Evolutionary conservation across 2,797 vertebrate genomes (phyloP).

Genomic region (Tangara arthus): DNA sequence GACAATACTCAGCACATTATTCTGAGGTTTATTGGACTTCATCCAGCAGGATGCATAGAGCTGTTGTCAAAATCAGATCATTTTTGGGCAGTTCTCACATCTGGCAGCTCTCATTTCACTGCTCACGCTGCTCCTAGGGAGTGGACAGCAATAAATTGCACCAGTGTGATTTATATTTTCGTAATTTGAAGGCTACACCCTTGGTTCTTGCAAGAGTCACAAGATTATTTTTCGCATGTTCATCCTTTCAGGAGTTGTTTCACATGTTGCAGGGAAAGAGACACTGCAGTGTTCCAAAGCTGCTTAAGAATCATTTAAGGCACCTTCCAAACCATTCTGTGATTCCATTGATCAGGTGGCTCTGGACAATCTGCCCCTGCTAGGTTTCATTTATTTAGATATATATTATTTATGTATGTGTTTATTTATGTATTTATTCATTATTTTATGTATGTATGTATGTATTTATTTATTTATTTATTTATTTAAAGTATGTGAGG

Average conservation of each 20-base stretch:
- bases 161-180: background rate
- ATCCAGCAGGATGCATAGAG: background rate
- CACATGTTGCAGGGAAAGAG: background rate
- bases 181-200: background rate
- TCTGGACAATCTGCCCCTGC: background rate
- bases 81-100: background rate
- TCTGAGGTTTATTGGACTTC: background rate
- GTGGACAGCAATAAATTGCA: background rate
- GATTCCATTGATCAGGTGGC: background rate
- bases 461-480: background rate
- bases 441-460: too few species aligned
- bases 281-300: background rate
- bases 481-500: rapidly evolving
- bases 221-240: background rate
- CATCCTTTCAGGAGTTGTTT: background rate
- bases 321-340: background rate
- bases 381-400: background rate
- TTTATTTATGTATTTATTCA: too few species aligned
- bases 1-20: background rate
- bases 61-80: background rate
- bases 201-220: background rate
- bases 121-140: background rate
- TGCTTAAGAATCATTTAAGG: background rate
- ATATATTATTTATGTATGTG: too few species aligned
- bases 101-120: background rate